Evolutionary conservation across 2,797 vertebrate genomes (phyloP), one percentile per base, ranked within the genome.

Genomic region (Syngnathus acus): DNA sequence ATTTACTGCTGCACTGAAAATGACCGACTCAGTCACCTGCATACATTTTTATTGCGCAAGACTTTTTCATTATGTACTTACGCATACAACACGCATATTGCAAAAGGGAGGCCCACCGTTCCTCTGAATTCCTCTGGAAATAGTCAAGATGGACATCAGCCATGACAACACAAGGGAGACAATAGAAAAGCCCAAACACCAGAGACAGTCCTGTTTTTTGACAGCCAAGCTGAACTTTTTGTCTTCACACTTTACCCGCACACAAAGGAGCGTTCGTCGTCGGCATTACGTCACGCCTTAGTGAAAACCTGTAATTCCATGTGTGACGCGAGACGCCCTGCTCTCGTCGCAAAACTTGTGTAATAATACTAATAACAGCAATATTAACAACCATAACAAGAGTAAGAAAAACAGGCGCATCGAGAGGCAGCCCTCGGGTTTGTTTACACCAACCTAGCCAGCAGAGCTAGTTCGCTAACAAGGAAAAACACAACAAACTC

Each of bases 381-480:
- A 42, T 9, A 42, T 7, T 9, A 42, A 9, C 13, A 59, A 0
- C 4, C 32, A 14, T 3, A n/a, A 9, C 3, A 54, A 54, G n/a
- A 23, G 21, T 51, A 48, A 45, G 5, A 9, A 48, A 64, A 37
- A 21, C 69, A 57, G 62, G 39, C 74, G 39, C 63, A 37, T 50
- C 67, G 57, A 38, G 65, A 68, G 67, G 64, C 66, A 69, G 66
- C 61, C 73, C 42, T 64, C 67, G 40, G 83, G 83, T 88, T 89
- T 89, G 87, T 89, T 89, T 88, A 88, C 88, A 87, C 72, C 77
- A 78, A 81, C 81, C 80, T 85, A 89, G 82, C 84, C 72, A 71
- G 74, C 66, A 38, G 76, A 26, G 85, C 84, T 88, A 86, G 81
- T 85, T 72, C 65, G 84, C 84, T 84, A 83, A 74, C 75, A 66